phyloP scores from a whole-genome alignment of 2,888 invertebrate species.

The Leptopterna dolabrata region DNA sequence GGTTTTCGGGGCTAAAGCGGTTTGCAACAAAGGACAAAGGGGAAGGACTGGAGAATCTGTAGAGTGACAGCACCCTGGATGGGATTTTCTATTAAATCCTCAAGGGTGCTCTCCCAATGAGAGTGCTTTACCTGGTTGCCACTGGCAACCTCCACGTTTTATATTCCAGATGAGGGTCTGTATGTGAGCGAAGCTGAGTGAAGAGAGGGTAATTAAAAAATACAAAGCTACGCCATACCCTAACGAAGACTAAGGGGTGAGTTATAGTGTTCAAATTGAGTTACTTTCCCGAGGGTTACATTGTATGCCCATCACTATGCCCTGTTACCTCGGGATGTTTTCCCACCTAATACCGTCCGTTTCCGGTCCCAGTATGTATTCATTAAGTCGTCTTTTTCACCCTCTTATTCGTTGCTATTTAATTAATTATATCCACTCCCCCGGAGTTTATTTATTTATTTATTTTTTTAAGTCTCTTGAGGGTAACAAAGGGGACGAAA shows the following conservation, averaged over 20 bases:
- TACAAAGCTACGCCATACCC: constrained; percentile 33
- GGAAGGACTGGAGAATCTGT: background rate
- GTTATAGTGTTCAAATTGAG: constrained; percentile 34
- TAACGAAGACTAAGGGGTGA: constrained; percentile 49
- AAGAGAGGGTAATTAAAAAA: constrained; percentile 32
- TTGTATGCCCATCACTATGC: background rate
- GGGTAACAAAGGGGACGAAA: background rate
- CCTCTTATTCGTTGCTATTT: background rate
- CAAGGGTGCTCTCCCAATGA: constrained; percentile 49
- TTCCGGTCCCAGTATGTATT: constrained; percentile 20
- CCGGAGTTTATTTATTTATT: background rate
- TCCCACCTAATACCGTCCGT: background rate
- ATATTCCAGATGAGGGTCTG: background rate
- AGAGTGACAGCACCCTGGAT: constrained; percentile 17
- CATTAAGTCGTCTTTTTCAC: background rate
- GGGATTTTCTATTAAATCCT: constrained; percentile 54
- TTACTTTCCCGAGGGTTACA: constrained; percentile 18
- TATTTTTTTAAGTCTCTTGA: background rate
- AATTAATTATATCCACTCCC: constrained; percentile 6
- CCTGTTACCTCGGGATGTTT: background rate
- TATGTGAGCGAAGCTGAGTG: background rate
- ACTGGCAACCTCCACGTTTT: constrained; percentile 13
- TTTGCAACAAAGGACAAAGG: constrained; percentile 31
- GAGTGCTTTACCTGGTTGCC: constrained; percentile 51
- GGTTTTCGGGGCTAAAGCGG: background rate